Evolutionary conservation across 2,113 vertebrate species (phyloP), one percentile per base, ranked within the genome.

Genomic region (Gila orcuttii): DNA sequence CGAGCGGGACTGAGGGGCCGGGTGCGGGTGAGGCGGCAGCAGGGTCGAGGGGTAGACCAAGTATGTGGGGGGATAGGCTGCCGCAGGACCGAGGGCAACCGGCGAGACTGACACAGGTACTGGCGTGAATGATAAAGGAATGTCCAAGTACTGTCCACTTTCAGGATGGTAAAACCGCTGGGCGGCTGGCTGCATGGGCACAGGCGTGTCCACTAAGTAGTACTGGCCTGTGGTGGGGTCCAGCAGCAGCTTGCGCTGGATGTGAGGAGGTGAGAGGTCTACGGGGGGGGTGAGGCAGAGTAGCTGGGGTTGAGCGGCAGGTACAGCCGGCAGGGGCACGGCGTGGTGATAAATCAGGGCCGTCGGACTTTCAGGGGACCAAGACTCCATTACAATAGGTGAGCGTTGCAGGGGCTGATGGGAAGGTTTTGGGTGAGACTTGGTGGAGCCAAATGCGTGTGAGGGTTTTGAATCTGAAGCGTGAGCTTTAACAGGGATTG

Each of bases 111-210:
- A 86, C 21, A 94, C 87, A 60, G 93, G 92, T 66, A 94, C 25
- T 86, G 88, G 71, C 91, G 95, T 12, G 93, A 96, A 28, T 6
- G 94, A 85, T 92, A 99, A 87, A 2, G 97, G 97, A 50, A 99
- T 95, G n/a, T 99, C 97, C 91, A 99, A 95, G n/a, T 96, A 99
- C 91, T 97, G 97, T 45, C 97, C 97, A 0, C 96, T 99, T 90
- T 99, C 98, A 0, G 98, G 98, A 90, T 99, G 97, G 86, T 96
- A 99, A 13, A 99, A 95, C 90, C 97, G 94, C 88, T 96, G 95
- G 50, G 96, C 96, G 79, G 94, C 87, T 21, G 95, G 92, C 88
- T 95, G 95, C 31, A 97, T 87, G 0, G 97, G 96, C 21, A 97
- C 89, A 0, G 98, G 96, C 0, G 96, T 95, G 91, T 99, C 98